These are phyloP conservation scores for Periplaneta americana DNA, from an alignment of 1,140 invertebrate genomes.

Conservation along the genomic window DNA sequence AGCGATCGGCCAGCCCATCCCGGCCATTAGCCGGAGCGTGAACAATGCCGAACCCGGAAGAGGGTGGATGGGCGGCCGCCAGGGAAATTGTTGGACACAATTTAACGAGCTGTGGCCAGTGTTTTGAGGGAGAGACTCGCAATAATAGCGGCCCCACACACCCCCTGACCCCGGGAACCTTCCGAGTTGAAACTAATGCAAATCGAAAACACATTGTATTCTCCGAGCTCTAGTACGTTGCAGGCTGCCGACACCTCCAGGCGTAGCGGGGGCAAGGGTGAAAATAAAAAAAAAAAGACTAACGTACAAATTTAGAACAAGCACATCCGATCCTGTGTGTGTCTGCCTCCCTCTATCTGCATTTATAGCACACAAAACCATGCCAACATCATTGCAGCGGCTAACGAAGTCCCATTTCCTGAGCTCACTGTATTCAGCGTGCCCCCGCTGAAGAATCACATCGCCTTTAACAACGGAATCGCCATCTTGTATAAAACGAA, in stretches of 20 bases:
- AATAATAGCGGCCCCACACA: not conserved
- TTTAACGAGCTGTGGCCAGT: conserved; percentile 4
- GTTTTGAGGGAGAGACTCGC: not conserved
- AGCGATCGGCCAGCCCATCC: not conserved
- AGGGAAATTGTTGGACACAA: conserved; percentile 13
- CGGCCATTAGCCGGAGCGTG: not conserved
- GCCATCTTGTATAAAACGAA: too few species aligned
- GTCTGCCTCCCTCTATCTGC: too few species aligned
- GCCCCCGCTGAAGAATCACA: too few species aligned
- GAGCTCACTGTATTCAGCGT: too few species aligned
- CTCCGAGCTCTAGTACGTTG: too few species aligned
- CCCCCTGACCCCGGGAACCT: not conserved
- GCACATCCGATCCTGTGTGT: not conserved
- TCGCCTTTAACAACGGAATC: too few species aligned
- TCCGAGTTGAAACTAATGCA: not conserved
- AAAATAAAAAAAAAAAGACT: too few species aligned
- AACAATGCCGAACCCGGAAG: conserved; percentile 11
- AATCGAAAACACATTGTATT: not conserved
- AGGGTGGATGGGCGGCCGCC: not conserved
- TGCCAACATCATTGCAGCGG: too few species aligned
- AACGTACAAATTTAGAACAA: not conserved
- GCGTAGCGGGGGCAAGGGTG: not conserved
- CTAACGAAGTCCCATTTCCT: too few species aligned
- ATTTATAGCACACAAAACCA: too few species aligned
- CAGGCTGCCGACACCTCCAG: not conserved